Base-by-base conservation (phyloP, 2,113 vertebrate species). In the Actenoides lindsayi region DNA sequence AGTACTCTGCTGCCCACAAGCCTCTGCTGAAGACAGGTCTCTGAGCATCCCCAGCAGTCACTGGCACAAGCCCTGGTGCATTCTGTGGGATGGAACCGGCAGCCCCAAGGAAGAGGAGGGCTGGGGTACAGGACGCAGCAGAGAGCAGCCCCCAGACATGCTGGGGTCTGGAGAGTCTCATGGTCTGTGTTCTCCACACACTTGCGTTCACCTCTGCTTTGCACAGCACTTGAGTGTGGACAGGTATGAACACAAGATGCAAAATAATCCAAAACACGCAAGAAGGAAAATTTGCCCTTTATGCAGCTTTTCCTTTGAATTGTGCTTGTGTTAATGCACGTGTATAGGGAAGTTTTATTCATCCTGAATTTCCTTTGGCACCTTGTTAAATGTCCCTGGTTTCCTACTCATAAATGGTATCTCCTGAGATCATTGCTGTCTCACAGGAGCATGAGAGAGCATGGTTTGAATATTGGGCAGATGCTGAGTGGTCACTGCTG, bases 201-300 rank as follows among this genome's bases (percentile, higher is more conserved):
- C 39, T 35, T 63, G 25, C n/a, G 30, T 18, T 39, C 62, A 16
- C 11, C 75, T 62, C 67, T 62, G 70, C 75, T 19, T 6, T 21
- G 5, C 63, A 27, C 53, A 27, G 62, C 0, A 0, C 46, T 48
- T 10, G 8, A 9, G 51, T 11, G 27, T 13, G 56, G 31, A 24
- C 51, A 80, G 54, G 27, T 51, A 23, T 14, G 68, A 59, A 28
- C 31, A 30, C 51, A 82, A 30, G 73, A 19, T 10, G 31, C 33
- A 46, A 60, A 85, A 75, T 28, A 90, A 56, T 48, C 46, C 62
- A 37, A 27, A 71, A 33, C 19, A 31, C 28, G 19, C 67, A 31
- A 6, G 50, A 79, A 41, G 54, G 28, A 44, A 81, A 75, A 24
- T 8, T 67, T 57, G 24, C 37, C 21, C 51, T 46, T 78, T 7